phyloP scores from a whole-genome alignment of 2,797 vertebrate genomes.

The Tachyglossus aculeatus region DNA sequence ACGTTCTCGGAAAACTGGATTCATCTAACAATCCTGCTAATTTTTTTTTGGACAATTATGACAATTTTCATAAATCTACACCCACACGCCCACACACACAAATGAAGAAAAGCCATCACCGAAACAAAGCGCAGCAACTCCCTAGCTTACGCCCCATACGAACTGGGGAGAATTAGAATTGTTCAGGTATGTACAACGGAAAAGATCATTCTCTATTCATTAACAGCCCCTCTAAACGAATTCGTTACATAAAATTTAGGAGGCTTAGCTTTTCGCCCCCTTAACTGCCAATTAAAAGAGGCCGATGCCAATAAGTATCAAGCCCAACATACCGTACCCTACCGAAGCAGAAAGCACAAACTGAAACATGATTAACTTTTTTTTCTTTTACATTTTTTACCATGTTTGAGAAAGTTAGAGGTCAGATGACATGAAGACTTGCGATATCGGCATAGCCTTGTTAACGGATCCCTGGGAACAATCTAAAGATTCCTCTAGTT shows the following conservation, averaged over 20 bases:
- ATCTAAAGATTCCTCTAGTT: background rate
- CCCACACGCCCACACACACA: no score
- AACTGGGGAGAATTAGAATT: no score
- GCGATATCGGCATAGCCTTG: background rate
- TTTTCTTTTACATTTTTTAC: conserved; percentile 14
- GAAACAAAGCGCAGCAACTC: no score
- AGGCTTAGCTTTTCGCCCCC: background rate
- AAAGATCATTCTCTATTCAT: no score
- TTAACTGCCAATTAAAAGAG: conserved; percentile 40
- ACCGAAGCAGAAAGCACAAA: conserved; percentile 17
- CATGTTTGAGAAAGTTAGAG: background rate
- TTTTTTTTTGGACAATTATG: no score
- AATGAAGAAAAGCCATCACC: no score
- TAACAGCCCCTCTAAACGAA: background rate
- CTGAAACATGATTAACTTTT: background rate
- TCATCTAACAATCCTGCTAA: no score
- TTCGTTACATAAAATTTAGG: conserved; percentile 30
- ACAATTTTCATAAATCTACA: no score
- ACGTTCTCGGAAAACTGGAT: no score
- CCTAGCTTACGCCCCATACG: no score
- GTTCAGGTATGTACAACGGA: no score
- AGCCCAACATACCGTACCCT: conserved; percentile 20
- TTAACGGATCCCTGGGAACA: background rate
- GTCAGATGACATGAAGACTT: background rate
- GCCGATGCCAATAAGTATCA: conserved; percentile 46